Evolutionary conservation across 92 coral and sea anemone genomes (phyloP).

Genomic region (Bergia sp.): DNA sequence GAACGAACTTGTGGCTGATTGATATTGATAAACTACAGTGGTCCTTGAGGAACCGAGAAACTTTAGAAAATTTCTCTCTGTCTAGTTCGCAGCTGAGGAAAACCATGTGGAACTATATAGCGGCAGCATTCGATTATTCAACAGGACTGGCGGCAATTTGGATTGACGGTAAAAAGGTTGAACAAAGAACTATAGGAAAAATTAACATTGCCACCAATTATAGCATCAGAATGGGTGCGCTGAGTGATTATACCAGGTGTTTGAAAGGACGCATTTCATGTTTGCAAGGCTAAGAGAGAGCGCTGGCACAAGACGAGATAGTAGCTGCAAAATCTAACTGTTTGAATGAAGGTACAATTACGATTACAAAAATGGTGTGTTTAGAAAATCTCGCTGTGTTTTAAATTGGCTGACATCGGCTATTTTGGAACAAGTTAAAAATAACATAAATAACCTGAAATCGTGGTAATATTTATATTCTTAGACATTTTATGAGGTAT

Average conservation of each 20-base stretch:
- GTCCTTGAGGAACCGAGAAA: background rate
- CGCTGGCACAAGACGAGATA: constrained; percentile 3
- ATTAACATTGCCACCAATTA: background rate
- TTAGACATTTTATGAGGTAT: too few species aligned
- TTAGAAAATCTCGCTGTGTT: background rate
- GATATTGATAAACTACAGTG: constrained; percentile 22
- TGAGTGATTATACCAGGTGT: background rate
- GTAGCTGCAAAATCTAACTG: constrained; percentile 2
- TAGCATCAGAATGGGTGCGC: background rate
- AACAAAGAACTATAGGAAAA: background rate
- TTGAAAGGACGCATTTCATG: constrained; percentile 33
- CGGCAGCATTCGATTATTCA: constrained; percentile 1
- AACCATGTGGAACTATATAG: constrained; percentile 19
- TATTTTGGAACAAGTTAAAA: too few species aligned
- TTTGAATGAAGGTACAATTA: constrained; percentile 7
- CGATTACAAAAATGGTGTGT: too few species aligned
- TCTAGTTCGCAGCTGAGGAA: background rate
- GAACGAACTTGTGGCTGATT: constrained; percentile 56
- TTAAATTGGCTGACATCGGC: too few species aligned
- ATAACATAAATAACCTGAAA: too few species aligned
- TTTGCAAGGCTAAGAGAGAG: constrained; percentile 16
- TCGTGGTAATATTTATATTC: too few species aligned
- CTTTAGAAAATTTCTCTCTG: too few species aligned
- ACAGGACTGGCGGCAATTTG: constrained; percentile 11
- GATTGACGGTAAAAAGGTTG: background rate